Percentiles rank a stretch among this genome's conserved stretches.
These are phyloP conservation scores for Petrophora chlorosata DNA, from an alignment of 2,888 invertebrate species.

Conservation along the genomic window DNA sequence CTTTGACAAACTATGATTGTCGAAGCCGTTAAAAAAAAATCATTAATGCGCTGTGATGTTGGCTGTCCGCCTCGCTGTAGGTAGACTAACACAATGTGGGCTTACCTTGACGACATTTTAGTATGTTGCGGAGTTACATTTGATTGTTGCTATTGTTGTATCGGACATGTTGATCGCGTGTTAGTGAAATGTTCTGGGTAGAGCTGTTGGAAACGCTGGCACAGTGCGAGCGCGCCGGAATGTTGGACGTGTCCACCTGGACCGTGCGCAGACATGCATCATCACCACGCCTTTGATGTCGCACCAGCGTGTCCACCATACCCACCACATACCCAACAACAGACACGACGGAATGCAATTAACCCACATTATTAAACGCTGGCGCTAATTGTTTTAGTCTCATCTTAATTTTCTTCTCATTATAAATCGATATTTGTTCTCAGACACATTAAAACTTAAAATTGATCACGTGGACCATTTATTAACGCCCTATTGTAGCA, in stretches of 20 bases:
- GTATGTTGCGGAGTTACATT: slow-evolving; percentile 19
- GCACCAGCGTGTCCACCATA: slow-evolving; percentile 46
- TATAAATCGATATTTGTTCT: slow-evolving; percentile 34
- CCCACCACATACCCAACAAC: slow-evolving; percentile 33
- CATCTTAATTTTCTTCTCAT: slow-evolving; percentile 31
- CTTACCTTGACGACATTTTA: slow-evolving; percentile 9
- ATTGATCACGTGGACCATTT: slow-evolving; percentile 30
- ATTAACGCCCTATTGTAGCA: slow-evolving; percentile 35
- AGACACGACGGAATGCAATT: slow-evolving; percentile 52
- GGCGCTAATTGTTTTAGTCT: slow-evolving; percentile 49
- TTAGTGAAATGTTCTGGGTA: slow-evolving; percentile 49
- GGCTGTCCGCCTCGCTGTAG: too few species aligned
- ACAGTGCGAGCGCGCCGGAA: slow-evolving; percentile 54
- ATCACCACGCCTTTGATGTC: slow-evolving; percentile 62
- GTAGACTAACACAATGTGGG: too few species aligned
- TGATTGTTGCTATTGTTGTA: slow-evolving; percentile 33
- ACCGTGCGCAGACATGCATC: slow-evolving; percentile 55
- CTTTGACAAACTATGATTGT: too few species aligned
- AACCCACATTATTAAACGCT: slow-evolving; percentile 52
- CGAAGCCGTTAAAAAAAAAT: too few species aligned
- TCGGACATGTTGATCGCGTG: slow-evolving; percentile 53
- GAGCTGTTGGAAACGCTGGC: slow-evolving; percentile 59
- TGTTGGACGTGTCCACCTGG: slow-evolving; percentile 70
- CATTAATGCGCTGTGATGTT: too few species aligned
- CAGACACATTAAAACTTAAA: slow-evolving; percentile 22